Evolutionary conservation across 2,888 invertebrate species (phyloP), one percentile per base, ranked within the genome.

Genomic region (Iselma pallidipennis): DNA sequence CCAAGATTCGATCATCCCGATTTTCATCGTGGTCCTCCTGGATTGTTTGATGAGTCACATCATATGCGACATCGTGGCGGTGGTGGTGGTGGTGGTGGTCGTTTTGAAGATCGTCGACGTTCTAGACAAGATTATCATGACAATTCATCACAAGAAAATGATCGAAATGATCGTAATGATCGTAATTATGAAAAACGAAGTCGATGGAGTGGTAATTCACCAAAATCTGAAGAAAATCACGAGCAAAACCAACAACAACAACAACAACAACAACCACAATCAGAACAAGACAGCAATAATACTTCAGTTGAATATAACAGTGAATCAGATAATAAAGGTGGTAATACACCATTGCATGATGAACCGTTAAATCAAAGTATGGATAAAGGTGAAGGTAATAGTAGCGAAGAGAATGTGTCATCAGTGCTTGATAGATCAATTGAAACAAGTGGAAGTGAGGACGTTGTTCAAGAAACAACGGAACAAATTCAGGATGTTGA

Each of bases 1-100:
- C 72, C 69, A 54, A 73, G 73, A 16, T 75, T 75, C 56, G 77
- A 76, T n/a, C 76, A 74, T 5, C 78, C 76, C n/a, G 76, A 74
- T 48, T 73, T 72, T 50, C 70, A 68, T 45, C 75, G 79, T 6
- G 77, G 75, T n/a, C 77, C 74, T 52, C 70, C 71, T 23, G 69
- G 70, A 28, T 61, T 71, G 28, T 75, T 68, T 55, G 73, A 72
- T 19, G 71, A 71, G 6, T 59, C 65, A 55, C 67, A 57, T 4
- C 58, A 59, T 51, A 53, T 61, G 59, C 67, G 52, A 33, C 67
- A 53, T 67, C 69, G 60, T 69, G 68, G 61, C 63, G 68, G n/a
- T n/a, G n/a, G n/a, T n/a, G n/a, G n/a, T n/a, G n/a, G n/a, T n/a
- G n/a, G 37, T 37, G 33, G 67, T 12, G 76, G 68, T 74, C 65